Conservation (phyloP, 2,888 invertebrate genomes). For the Heterodera filipjevi region DNA sequence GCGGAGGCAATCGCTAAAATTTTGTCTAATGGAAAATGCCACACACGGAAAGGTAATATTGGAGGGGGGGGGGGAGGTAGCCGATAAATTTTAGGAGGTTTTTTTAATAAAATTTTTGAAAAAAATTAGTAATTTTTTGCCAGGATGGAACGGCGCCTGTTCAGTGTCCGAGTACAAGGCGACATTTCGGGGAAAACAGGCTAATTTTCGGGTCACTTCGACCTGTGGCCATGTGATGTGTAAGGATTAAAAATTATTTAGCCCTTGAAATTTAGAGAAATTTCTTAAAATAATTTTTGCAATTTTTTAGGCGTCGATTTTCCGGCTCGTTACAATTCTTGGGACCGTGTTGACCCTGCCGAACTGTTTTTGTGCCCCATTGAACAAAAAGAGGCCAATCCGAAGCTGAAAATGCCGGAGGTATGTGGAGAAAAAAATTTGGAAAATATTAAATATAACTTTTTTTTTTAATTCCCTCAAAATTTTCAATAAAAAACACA, state of each 20-base stretch:
- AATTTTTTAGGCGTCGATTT: conserved; percentile 76
- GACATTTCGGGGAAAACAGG: conserved; percentile 74
- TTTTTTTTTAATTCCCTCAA: neutral
- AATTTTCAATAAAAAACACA: conserved; percentile 1
- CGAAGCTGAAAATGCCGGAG: conserved; percentile 86
- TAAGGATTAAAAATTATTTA: no score
- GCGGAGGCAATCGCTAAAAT: conserved; percentile 91
- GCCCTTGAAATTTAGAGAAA: no score
- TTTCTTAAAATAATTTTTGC: neutral
- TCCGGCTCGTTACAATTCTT: no score
- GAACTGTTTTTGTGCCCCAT: conserved; percentile 85
- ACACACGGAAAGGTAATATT: neutral
- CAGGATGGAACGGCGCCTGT: no score
- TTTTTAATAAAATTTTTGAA: no score
- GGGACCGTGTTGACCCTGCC: conserved; percentile 95
- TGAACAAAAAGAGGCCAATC: conserved; percentile 80
- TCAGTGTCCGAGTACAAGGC: conserved; percentile 68
- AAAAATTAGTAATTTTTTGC: no score
- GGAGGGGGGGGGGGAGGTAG: no score
- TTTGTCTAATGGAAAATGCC: conserved; percentile 82
- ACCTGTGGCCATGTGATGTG: conserved; percentile 97
- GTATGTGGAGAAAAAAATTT: conserved; percentile 71
- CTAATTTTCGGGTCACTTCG: conserved; percentile 85
- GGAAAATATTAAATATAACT: no score
- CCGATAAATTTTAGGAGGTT: no score